Conservation (phyloP, 2,797 vertebrate genomes). For the Thunnus albacares region DNA sequence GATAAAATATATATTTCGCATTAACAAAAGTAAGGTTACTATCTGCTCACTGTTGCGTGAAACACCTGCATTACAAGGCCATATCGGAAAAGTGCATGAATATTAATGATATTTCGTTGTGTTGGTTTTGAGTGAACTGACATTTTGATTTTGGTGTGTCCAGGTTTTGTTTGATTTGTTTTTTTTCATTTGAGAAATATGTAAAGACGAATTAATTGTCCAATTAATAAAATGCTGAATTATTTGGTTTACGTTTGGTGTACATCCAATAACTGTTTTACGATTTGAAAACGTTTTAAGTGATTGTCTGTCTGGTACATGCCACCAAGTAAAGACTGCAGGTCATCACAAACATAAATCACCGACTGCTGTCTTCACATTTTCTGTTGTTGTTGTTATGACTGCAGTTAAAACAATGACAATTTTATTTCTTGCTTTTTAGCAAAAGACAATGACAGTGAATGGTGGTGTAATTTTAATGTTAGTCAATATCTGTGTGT, state of each 20-base stretch:
- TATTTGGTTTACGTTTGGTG: conserved; percentile 47
- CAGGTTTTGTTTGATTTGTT: conserved; percentile 33
- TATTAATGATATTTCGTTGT: conserved; percentile 56
- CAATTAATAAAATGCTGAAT: conserved; percentile 41
- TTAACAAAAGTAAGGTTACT: conserved; percentile 36
- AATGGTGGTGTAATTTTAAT: conserved; percentile 57
- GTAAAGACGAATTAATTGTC: conserved; percentile 22
- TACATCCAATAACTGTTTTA: conserved; percentile 70
- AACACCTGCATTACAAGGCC: conserved; percentile 60
- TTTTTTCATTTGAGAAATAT: conserved; percentile 22
- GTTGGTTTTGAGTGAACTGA: conserved; percentile 44
- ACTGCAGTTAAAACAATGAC: conserved; percentile 43
- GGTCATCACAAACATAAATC: conserved; percentile 67
- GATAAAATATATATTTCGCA: conserved; percentile 13
- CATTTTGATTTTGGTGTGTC: conserved; percentile 46
- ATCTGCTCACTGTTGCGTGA: conserved; percentile 60
- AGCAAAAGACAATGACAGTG: conserved; percentile 53
- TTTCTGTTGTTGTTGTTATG: conserved; percentile 43
- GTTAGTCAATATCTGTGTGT: conserved; percentile 14
- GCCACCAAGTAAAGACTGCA: conserved; percentile 50
- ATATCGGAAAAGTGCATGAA: conserved; percentile 55
- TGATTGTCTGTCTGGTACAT: conserved; percentile 44
- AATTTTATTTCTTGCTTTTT: conserved; percentile 51
- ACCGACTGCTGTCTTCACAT: conserved; percentile 42
- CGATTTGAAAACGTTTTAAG: conserved; percentile 49